A percentile compares a stretch with the other conserved stretches of the same genome.
These are phyloP conservation scores for Eupithecia exiguata DNA, from an alignment of 2,888 invertebrate species.

Conservation along the genomic window DNA sequence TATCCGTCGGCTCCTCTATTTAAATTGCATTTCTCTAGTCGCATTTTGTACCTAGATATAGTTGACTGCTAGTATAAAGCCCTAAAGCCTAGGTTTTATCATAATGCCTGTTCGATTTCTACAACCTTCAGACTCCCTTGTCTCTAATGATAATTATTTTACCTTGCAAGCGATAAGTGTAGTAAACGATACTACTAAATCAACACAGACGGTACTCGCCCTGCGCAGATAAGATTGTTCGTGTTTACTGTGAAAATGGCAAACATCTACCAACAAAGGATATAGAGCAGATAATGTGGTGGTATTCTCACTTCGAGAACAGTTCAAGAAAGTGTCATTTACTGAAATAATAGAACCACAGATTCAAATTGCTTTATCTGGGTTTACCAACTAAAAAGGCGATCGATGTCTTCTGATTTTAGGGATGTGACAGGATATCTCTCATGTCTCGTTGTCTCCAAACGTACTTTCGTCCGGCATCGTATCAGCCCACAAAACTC, in stretches of 20 bases:
- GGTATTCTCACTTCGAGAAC: constrained; percentile 5
- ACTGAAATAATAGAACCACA: not conserved
- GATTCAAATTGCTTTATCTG: not conserved
- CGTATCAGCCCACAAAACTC: not conserved
- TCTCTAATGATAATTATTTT: constrained; percentile 1
- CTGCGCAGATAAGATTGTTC: constrained; percentile 33
- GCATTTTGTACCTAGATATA: not conserved
- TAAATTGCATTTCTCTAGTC: not conserved
- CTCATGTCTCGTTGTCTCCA: too few relatives aligned
- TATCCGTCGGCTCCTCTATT: not conserved
- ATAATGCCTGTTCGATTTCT: not conserved
- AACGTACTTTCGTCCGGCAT: not conserved
- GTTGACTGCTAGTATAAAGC: not conserved
- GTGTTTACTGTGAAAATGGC: constrained; percentile 35
- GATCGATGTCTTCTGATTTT: too few relatives aligned
- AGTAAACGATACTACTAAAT: constrained; percentile 32
- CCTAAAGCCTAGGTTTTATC: not conserved
- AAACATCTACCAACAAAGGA: constrained; percentile 35
- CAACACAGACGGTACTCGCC: constrained; percentile 28
- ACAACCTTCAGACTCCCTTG: not conserved
- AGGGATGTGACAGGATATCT: too few relatives aligned
- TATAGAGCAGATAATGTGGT: constrained; percentile 25
- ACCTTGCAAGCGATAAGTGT: not conserved
- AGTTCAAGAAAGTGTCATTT: not conserved
- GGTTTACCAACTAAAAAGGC: not conserved